phyloP scores from a whole-genome alignment of 1,140 invertebrate species.

The Drosophila rufa region DNA sequence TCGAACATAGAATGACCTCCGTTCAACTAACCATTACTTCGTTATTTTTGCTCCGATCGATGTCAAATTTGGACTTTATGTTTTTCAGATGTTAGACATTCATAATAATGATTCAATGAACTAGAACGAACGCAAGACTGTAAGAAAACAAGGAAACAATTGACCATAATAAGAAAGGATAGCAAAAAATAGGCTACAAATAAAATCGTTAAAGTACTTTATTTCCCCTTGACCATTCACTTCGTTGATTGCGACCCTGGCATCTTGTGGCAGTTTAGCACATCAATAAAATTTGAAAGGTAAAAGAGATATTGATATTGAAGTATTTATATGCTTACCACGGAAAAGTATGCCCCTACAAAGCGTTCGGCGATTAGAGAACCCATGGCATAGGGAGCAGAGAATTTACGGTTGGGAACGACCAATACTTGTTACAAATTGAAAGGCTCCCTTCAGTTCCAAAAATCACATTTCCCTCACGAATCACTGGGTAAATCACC shows the following conservation, averaged over 20 bases:
- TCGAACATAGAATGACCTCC: too few species aligned
- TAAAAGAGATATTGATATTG: too few species aligned
- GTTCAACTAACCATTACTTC: too few species aligned
- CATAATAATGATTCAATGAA: constrained; percentile 5
- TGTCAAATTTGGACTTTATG: too few species aligned
- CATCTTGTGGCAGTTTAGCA: constrained; percentile 54
- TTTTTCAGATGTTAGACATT: too few species aligned
- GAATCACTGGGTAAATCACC: too few species aligned
- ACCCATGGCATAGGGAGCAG: neutral
- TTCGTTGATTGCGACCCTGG: constrained; percentile 6
- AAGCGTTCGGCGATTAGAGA: neutral
- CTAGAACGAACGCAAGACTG: neutral
- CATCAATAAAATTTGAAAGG: constrained; percentile 54
- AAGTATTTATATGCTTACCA: constrained; percentile 27
- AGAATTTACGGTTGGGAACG: constrained; percentile 33
- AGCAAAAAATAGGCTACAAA: constrained; percentile 14
- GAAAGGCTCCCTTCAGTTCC: constrained; percentile 19
- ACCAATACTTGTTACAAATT: constrained; percentile 68
- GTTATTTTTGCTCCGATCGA: too few species aligned
- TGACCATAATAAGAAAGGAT: neutral
- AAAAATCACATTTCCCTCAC: too few species aligned
- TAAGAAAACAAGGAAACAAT: too few species aligned
- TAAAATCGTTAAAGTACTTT: constrained; percentile 14
- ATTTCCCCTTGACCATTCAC: neutral
- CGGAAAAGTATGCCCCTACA: constrained; percentile 40